phyloP scores from a whole-genome alignment of 2,113 vertebrate species.

The Phylloscopus trochilus region DNA sequence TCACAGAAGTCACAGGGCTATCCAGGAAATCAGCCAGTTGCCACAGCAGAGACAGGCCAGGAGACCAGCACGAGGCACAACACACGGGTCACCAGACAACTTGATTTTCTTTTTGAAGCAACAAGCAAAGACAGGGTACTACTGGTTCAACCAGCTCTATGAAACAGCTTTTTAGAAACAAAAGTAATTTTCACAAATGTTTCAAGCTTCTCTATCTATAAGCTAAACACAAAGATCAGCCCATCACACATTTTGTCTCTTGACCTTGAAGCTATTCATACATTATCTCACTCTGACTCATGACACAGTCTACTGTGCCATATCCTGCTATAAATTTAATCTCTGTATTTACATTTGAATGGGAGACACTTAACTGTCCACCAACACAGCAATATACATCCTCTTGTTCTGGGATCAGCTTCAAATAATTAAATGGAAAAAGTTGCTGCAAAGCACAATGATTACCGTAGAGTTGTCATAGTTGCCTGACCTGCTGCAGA shows the following conservation, averaged over 20 bases:
- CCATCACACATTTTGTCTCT: neutral
- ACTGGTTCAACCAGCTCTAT: neutral
- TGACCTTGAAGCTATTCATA: constrained; percentile 14
- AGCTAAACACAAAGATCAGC: neutral
- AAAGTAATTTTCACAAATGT: neutral
- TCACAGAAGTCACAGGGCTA: neutral
- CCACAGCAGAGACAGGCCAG: neutral
- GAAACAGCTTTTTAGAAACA: neutral
- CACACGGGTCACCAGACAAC: neutral
- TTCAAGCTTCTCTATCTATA: neutral
- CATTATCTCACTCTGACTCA: constrained; percentile 13
- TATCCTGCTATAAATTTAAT: constrained; percentile 27
- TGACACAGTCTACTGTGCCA: neutral
- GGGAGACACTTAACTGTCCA: constrained; percentile 1
- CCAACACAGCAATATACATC: neutral
- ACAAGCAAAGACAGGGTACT: neutral
- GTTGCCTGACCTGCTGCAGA: neutral
- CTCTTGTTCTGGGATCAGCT: neutral
- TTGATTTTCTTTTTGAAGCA: neutral
- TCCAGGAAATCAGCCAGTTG: neutral
- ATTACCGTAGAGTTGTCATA: neutral
- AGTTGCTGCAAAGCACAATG: neutral
- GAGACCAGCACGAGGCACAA: neutral
- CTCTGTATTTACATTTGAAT: neutral
- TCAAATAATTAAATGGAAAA: constrained; percentile 7